Evolutionary conservation across 2,888 invertebrate genomes (phyloP).

Genomic region (Unio pictorum): DNA sequence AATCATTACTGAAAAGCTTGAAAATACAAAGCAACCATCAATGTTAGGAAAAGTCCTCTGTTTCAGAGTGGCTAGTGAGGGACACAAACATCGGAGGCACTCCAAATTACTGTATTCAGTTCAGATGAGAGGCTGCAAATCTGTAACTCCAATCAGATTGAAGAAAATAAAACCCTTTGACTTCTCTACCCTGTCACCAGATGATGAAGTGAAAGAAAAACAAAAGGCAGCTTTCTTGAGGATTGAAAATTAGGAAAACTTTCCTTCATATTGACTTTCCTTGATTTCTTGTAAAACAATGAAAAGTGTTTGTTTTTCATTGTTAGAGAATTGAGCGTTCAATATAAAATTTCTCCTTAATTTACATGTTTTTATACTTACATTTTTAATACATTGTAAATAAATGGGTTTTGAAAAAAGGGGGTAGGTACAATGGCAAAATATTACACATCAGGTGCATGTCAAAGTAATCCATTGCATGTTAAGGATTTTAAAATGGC

Average conservation of each 20-base stretch:
- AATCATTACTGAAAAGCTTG: constrained; percentile 3
- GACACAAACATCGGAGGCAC: background rate
- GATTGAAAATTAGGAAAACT: constrained; percentile 9
- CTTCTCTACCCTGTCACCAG: constrained; percentile 78
- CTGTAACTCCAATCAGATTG: constrained; percentile 4
- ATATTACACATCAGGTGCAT: too few relatives aligned
- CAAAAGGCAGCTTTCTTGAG: constrained; percentile 62
- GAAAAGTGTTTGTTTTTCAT: too few relatives aligned
- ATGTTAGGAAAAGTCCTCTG: constrained; percentile 35
- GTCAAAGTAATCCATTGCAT: too few relatives aligned
- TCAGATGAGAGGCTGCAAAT: constrained; percentile 29
- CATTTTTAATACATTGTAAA: too few relatives aligned
- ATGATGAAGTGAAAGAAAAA: constrained; percentile 74
- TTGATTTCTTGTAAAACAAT: too few relatives aligned
- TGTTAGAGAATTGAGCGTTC: too few relatives aligned
- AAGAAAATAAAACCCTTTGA: constrained; percentile 72
- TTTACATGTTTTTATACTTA: too few relatives aligned
- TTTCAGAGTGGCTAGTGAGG: constrained; percentile 7
- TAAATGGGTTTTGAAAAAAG: too few relatives aligned
- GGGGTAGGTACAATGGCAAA: too few relatives aligned
- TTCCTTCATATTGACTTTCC: too few relatives aligned
- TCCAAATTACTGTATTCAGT: constrained; percentile 38
- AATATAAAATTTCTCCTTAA: too few relatives aligned
- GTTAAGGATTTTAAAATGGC: too few relatives aligned
- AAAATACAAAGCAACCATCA: constrained; percentile 19